Conservation (phyloP, 2,797 vertebrate species). For the Cirrhinus mrigala region DNA sequence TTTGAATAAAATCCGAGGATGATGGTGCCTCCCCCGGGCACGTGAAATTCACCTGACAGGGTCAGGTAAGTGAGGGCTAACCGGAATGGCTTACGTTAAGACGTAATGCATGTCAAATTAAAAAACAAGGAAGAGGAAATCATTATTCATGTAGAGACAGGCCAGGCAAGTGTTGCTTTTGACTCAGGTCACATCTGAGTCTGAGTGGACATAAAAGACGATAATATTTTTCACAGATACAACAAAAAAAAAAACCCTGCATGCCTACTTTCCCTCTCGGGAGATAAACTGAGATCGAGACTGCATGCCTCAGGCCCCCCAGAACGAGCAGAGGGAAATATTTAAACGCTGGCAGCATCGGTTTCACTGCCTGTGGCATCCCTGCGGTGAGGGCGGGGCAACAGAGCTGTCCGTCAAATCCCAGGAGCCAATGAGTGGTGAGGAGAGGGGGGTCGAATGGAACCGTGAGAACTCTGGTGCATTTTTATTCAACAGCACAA, state of each 20-base stretch:
- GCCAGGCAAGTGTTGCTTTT: not conserved
- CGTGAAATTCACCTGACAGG: not conserved
- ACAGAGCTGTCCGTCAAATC: slow-evolving; percentile 41
- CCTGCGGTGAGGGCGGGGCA: slow-evolving; percentile 42
- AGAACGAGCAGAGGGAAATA: slow-evolving; percentile 37
- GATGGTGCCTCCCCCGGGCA: slow-evolving; percentile 12
- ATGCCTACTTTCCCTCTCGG: slow-evolving; percentile 9
- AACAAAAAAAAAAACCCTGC: not conserved
- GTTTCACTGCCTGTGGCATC: slow-evolving; percentile 47
- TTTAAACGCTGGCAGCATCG: slow-evolving; percentile 51
- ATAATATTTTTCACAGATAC: slow-evolving; percentile 43
- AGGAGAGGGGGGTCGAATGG: slow-evolving; percentile 3
- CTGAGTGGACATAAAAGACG: slow-evolving; percentile 22
- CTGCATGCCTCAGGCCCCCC: slow-evolving; percentile 35
- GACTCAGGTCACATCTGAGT: slow-evolving; percentile 43
- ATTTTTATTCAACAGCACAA: slow-evolving; percentile 25
- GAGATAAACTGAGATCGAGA: slow-evolving; percentile 32
- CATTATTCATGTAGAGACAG: slow-evolving; percentile 27
- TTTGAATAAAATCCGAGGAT: slow-evolving; percentile 13
- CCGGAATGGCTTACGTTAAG: slow-evolving; percentile 33
- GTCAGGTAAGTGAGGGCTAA: slow-evolving; percentile 33
- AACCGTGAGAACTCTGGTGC: slow-evolving; percentile 1
- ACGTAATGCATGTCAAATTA: slow-evolving; percentile 33
- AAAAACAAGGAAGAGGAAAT: slow-evolving; percentile 37
- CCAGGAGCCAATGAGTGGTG: slow-evolving; percentile 34